These are phyloP conservation scores for Myopa tessellatipennis DNA, from an alignment of 2,888 invertebrate genomes.

Conservation along the genomic window DNA sequence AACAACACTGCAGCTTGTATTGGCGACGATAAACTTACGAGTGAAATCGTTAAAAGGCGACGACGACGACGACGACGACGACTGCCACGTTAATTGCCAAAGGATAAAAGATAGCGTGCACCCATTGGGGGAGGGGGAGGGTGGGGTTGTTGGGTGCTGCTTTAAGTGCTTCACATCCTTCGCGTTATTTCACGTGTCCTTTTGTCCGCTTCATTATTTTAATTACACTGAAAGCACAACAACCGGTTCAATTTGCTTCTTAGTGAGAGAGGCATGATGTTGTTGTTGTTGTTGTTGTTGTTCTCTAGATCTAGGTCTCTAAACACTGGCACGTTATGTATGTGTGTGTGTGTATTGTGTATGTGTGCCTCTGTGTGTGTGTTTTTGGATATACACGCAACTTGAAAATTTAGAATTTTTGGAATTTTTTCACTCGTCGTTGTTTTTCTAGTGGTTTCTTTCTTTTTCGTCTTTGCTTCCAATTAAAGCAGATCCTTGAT, in stretches of 20 bases:
- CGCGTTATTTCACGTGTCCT: neutral
- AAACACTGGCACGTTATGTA: no score
- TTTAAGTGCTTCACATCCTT: neutral
- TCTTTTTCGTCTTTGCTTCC: neutral
- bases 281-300: constrained; percentile 19
- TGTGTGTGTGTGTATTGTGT: neutral
- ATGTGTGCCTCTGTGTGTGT: neutral
- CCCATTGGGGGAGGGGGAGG: no score
- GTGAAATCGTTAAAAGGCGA: constrained; percentile 32
- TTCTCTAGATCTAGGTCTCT: no score
- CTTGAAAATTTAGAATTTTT: no score
- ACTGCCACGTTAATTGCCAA: constrained; percentile 22
- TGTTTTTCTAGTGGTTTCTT: no score
- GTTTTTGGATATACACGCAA: neutral
- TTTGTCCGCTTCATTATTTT: constrained; percentile 60
- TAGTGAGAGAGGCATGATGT: neutral
- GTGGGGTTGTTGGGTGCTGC: neutral
- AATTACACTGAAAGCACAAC: constrained; percentile 54
- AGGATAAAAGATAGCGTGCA: neutral
- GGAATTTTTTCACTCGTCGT: no score
- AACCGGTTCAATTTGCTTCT: constrained; percentile 4
- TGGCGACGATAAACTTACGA: constrained; percentile 34
- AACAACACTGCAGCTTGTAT: constrained; percentile 20
- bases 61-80: constrained; percentile 1
- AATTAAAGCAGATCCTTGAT: no score